Percentiles rank a stretch among this genome's conserved stretches.
Conservation (phyloP, 2,888 invertebrate genomes). For the Pachydiplax longipennis region DNA sequence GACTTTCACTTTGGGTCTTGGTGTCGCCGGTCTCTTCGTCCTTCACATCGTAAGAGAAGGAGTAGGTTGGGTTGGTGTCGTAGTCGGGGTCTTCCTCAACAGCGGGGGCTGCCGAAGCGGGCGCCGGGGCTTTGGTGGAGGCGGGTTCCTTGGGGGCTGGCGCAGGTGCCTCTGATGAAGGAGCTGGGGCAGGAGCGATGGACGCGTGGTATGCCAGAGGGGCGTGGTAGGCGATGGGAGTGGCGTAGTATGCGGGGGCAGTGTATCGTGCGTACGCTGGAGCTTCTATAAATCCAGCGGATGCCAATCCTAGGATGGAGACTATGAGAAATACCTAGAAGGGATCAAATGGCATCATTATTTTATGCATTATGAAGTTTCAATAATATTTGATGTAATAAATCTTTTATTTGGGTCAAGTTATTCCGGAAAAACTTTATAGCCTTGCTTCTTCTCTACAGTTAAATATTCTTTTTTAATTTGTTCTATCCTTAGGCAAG, state of each 20-base stretch:
- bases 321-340: conserved; percentile 48
- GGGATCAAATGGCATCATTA: not conserved
- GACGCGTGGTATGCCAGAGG: conserved; percentile 49
- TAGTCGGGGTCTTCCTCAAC: not conserved
- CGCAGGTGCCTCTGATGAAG: conserved; percentile 47
- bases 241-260: conserved; percentile 56
- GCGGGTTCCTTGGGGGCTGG: conserved; percentile 51
- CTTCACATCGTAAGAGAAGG: conserved; percentile 19
- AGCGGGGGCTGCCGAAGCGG: not conserved
- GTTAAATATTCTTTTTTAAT: too few relatives aligned
- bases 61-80: conserved; percentile 17
- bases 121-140: not conserved
- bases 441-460: too few relatives aligned
- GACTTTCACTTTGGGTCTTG: conserved; percentile 22
- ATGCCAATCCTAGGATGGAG: conserved; percentile 50
- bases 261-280: conserved; percentile 56
- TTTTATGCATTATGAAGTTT: too few relatives aligned
- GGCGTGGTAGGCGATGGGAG: conserved; percentile 48
- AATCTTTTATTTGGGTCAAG: too few relatives aligned
- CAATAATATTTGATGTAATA: too few relatives aligned
- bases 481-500: too few relatives aligned
- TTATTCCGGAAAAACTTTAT: too few relatives aligned
- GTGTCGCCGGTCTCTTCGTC: conserved; percentile 25
- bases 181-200: conserved; percentile 48
- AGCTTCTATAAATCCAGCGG: conserved; percentile 51